A percentile compares a stretch with the other conserved stretches of the same genome.
These are phyloP conservation scores for Climacteris rufus DNA, from an alignment of 2,113 vertebrate species.

Conservation along the genomic window DNA sequence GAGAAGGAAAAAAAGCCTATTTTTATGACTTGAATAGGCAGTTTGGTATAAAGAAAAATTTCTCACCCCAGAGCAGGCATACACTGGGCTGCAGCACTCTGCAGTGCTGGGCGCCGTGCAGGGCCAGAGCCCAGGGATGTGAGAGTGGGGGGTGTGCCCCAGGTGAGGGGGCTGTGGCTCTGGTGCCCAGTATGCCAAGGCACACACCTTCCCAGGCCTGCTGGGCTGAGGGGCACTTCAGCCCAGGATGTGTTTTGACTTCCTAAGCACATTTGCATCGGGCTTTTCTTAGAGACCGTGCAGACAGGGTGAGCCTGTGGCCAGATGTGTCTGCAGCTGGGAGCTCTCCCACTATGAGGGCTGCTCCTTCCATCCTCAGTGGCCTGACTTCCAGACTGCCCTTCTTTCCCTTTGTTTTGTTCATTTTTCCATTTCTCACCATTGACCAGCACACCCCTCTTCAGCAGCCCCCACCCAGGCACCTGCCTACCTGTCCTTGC, in stretches of 20 bases:
- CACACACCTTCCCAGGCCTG: rapidly evolving
- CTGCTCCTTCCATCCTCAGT: neutral
- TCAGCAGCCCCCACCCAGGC: neutral
- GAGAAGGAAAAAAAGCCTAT: slow-evolving; percentile 36
- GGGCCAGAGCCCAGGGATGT: neutral
- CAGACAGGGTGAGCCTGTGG: neutral
- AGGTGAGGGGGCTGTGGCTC: rapidly evolving
- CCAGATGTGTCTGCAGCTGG: neutral
- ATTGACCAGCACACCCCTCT: rapidly evolving
- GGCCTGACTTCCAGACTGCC: neutral
- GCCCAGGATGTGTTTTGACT: neutral
- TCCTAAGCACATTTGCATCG: rapidly evolving
- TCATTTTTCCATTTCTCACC: neutral
- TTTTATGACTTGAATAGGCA: slow-evolving; percentile 49
- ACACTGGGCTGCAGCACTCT: neutral
- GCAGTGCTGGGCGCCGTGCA: neutral
- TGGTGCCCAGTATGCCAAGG: neutral
- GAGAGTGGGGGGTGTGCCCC: no score
- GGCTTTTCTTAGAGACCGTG: neutral
- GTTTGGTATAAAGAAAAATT: slow-evolving; percentile 53
- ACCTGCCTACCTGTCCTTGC: neutral
- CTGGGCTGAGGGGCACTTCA: neutral
- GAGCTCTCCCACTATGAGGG: neutral
- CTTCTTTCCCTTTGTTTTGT: neutral
- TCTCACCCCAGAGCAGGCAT: neutral